phyloP scores from a whole-genome alignment of 1,140 invertebrate species.

The Branchinecta lynchi region DNA sequence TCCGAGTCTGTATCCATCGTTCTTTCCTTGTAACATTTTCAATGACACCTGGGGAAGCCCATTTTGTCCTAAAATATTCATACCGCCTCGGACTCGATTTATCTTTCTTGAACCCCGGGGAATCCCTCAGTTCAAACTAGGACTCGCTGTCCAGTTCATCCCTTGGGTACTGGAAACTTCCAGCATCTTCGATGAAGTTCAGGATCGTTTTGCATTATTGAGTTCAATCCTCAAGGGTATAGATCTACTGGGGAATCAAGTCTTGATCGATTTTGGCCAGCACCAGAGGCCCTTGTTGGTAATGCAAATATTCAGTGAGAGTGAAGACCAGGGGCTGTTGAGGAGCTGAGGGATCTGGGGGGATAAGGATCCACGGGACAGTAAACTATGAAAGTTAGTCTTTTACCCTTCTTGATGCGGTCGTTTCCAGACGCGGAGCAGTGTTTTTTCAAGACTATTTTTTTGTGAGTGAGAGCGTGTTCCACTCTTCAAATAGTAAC shows the following conservation, averaged over 20 bases:
- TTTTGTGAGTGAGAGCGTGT: no score
- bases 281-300: no score
- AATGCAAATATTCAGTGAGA: no score
- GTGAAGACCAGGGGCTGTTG: no score
- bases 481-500: no score
- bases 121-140: not conserved
- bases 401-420: no score
- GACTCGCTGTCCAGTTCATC: not conserved
- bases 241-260: not conserved
- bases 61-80: conserved; percentile 8
- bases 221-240: not conserved
- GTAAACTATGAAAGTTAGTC: no score
- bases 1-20: not conserved
- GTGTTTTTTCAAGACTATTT: no score
- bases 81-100: not conserved
- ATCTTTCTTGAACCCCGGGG: not conserved
- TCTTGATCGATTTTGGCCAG: no score
- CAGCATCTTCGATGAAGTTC: conserved; percentile 11
- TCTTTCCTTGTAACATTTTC: not conserved
- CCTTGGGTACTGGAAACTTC: not conserved
- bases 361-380: no score
- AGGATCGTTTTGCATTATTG: conserved; percentile 9
- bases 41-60: not conserved
- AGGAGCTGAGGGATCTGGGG: no score
- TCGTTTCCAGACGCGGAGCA: no score